phyloP scores from a whole-genome alignment of 2,888 invertebrate genomes.

The Agrochola lota region DNA sequence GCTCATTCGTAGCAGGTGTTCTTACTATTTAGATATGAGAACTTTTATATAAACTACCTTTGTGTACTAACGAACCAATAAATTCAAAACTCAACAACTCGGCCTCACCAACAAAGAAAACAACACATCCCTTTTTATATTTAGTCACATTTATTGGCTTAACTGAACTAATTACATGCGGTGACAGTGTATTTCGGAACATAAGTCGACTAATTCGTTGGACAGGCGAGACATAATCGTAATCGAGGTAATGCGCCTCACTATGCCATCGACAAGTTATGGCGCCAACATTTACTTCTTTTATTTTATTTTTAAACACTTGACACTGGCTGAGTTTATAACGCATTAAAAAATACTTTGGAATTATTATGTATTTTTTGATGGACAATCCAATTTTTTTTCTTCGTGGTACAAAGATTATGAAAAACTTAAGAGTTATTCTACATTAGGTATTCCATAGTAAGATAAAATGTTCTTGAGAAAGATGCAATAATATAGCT shows the following conservation, averaged over 20 bases:
- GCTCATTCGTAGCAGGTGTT: constrained; percentile 50
- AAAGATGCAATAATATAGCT: neutral
- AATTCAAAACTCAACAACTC: constrained; percentile 34
- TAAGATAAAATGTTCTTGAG: no score
- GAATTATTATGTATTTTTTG: constrained; percentile 33
- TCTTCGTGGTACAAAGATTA: constrained; percentile 9
- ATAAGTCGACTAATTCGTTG: constrained; percentile 77
- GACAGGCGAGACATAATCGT: constrained; percentile 76
- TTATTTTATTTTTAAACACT: constrained; percentile 64
- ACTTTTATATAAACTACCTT: constrained; percentile 22
- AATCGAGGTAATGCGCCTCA: constrained; percentile 76
- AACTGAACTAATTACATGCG: constrained; percentile 76
- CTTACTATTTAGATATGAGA: constrained; percentile 34
- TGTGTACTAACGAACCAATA: constrained; percentile 34
- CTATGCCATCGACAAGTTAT: constrained; percentile 73
- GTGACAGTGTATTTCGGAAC: constrained; percentile 77
- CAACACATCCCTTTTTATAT: constrained; percentile 58
- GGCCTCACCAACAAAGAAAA: constrained; percentile 40
- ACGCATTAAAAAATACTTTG: constrained; percentile 59
- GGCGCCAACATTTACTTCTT: constrained; percentile 75
- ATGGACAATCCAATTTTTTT: constrained; percentile 40
- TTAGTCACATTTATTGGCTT: constrained; percentile 69
- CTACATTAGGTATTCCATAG: neutral
- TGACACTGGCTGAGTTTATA: constrained; percentile 72
- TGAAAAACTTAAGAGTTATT: constrained; percentile 18